phyloP scores from a whole-genome alignment of 2,888 invertebrate genomes.

The Coenonympha arcania region DNA sequence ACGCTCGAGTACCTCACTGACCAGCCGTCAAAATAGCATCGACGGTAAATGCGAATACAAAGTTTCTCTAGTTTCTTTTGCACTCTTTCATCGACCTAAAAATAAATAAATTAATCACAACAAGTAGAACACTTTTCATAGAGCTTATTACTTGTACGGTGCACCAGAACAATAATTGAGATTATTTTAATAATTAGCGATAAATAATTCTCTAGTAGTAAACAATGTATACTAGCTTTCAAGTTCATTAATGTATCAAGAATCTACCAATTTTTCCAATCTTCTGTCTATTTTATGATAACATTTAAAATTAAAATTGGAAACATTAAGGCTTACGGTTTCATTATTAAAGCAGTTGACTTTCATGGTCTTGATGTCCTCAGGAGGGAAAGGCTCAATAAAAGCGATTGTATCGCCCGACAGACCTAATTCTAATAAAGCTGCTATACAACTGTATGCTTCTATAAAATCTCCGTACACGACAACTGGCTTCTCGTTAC shows the following conservation, averaged over 20 bases:
- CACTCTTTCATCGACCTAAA: conserved; percentile 68
- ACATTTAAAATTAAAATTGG: neutral
- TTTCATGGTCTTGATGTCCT: conserved; percentile 41
- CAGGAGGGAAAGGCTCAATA: conserved; percentile 72
- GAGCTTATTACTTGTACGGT: too few species aligned
- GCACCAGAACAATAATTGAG: too few species aligned
- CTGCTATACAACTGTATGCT: conserved; percentile 78
- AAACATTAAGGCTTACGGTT: conserved; percentile 34
- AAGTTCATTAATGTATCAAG: too few species aligned
- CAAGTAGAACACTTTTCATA: too few species aligned
- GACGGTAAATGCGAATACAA: conserved; percentile 63
- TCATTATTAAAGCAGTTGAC: conserved; percentile 67
- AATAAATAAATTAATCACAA: neutral
- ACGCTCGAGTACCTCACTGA: conserved; percentile 39
- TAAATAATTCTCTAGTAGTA: too few species aligned
- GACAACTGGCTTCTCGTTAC: conserved; percentile 55
- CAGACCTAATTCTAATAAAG: conserved; percentile 77
- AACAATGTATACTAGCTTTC: too few species aligned
- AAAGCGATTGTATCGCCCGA: conserved; percentile 71
- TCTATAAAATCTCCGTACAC: conserved; percentile 81
- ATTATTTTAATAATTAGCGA: too few species aligned
- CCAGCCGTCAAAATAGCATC: conserved; percentile 73
- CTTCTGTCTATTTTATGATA: too few species aligned
- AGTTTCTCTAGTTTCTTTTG: conserved; percentile 48
- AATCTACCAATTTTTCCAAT: too few species aligned